These are phyloP conservation scores for Amblyraja radiata DNA, from an alignment of 2,797 vertebrate genomes.

Conservation along the genomic window DNA sequence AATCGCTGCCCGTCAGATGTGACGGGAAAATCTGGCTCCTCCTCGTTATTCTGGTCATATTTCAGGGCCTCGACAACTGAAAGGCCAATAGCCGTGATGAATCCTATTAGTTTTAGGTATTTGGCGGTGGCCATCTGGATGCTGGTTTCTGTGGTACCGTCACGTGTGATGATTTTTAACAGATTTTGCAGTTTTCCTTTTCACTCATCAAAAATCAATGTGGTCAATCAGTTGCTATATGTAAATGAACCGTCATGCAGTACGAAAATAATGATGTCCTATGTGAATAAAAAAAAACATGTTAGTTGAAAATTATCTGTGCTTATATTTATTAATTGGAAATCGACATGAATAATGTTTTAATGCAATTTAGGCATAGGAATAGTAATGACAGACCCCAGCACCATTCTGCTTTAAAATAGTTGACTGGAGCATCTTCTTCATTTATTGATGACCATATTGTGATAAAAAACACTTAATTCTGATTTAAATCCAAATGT, in stretches of 20 bases:
- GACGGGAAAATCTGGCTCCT: constrained; percentile 40
- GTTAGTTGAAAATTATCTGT: neutral
- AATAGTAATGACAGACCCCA: neutral
- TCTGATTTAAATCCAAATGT: neutral
- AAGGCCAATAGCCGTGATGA: neutral
- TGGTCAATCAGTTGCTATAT: neutral
- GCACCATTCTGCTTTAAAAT: neutral
- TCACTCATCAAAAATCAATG: neutral
- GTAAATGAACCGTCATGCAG: neutral
- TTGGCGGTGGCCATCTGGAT: constrained; percentile 4
- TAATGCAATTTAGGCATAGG: neutral
- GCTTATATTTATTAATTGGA: neutral
- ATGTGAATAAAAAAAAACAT: neutral
- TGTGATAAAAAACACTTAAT: neutral
- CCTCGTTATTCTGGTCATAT: neutral
- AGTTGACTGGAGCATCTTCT: neutral
- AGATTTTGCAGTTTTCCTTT: neutral
- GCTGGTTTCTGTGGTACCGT: neutral
- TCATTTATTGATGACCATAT: neutral
- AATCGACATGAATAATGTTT: neutral
- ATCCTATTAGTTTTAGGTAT: neutral
- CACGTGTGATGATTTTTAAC: neutral
- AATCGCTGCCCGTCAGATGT: constrained; percentile 58
- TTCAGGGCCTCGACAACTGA: neutral
- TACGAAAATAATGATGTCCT: neutral